phyloP scores from a whole-genome alignment of 2,797 vertebrate species.

The Lithobates sylvaticus region DNA sequence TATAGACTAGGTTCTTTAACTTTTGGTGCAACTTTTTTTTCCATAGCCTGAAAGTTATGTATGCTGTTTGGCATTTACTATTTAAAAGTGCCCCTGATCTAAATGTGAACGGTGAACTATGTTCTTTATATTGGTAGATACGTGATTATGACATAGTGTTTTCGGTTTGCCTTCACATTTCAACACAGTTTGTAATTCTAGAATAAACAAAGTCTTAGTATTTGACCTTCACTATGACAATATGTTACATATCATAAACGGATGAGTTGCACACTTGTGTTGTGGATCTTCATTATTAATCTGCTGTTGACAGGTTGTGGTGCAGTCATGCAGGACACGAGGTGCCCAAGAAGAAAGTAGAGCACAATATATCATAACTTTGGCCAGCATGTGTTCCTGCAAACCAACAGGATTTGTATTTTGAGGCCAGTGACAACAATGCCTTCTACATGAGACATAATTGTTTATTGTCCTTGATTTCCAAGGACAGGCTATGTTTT shows the following conservation, averaged over 20 bases:
- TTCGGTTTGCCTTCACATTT: slow-evolving; percentile 25
- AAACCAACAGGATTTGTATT: too few species aligned
- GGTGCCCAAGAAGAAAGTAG: slow-evolving; percentile 27
- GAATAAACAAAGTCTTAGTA: slow-evolving; percentile 41
- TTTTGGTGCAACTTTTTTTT: background rate
- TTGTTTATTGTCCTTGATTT: too few species aligned
- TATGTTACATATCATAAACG: slow-evolving; percentile 31
- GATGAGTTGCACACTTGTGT: slow-evolving; percentile 35
- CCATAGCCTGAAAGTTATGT: too few species aligned
- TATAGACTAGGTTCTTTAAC: background rate
- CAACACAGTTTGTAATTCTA: slow-evolving; percentile 11
- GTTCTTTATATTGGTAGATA: background rate
- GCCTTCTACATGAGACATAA: too few species aligned
- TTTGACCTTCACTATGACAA: slow-evolving; percentile 52
- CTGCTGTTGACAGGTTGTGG: slow-evolving; percentile 43
- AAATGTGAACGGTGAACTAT: background rate
- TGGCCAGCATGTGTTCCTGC: background rate
- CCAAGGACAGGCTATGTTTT: too few species aligned
- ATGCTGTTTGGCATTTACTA: background rate
- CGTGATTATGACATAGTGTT: slow-evolving; percentile 4
- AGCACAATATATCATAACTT: slow-evolving; percentile 31
- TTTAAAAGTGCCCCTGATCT: background rate
- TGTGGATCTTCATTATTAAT: slow-evolving; percentile 43
- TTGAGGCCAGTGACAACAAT: too few species aligned
- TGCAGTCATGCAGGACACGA: slow-evolving; percentile 19